Conservation (phyloP, 2,113 vertebrate species). For the Benitochromis conjunctus region DNA sequence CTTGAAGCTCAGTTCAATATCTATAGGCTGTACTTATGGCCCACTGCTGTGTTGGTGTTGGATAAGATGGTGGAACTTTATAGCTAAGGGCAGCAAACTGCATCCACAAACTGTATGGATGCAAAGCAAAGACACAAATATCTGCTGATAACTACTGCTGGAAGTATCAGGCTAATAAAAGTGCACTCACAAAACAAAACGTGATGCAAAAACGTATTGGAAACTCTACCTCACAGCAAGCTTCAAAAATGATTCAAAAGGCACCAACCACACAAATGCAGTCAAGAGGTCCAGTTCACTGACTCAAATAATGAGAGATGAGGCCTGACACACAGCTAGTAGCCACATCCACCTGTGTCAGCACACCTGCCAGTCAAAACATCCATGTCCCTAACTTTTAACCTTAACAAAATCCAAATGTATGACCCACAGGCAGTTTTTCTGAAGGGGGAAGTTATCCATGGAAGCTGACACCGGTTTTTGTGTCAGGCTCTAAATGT, state of each 20-base stretch:
- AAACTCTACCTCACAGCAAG: neutral
- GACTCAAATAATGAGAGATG: no score
- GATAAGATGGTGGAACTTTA: neutral
- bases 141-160: neutral
- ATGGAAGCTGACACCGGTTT: accelerated
- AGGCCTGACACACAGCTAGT: neutral
- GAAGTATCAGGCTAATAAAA: neutral
- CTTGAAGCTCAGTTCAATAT: neutral
- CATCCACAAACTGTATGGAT: neutral
- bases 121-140: neutral
- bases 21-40: neutral
- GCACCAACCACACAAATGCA: neutral
- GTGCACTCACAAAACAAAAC: neutral
- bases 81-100: neutral
- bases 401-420: accelerated
- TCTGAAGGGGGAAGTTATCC: neutral
- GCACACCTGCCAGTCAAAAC: neutral
- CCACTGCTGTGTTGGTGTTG: neutral
- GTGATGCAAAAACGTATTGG: neutral
- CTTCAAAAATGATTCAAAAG: accelerated
- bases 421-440: neutral
- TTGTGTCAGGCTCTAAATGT: neutral
- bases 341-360: neutral
- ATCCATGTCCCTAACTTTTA: neutral
- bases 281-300: neutral